A percentile compares a stretch with the other conserved stretches of the same genome.
These are phyloP conservation scores for Eilema depressum DNA, from an alignment of 2,888 invertebrate species.

Conservation along the genomic window DNA sequence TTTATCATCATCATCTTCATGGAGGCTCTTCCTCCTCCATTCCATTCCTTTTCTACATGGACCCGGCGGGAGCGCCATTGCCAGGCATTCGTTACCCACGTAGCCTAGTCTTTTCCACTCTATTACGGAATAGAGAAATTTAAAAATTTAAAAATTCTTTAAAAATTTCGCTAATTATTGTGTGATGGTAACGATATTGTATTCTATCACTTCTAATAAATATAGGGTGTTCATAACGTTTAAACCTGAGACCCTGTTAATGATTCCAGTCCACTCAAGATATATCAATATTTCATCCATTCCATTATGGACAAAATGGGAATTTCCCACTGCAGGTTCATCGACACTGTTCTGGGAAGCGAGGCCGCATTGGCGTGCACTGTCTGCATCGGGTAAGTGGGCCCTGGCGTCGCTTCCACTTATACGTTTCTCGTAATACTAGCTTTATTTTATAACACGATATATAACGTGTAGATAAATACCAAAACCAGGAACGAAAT, in stretches of 20 bases:
- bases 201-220: neutral
- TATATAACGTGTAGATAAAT: neutral
- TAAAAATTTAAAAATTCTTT: no score
- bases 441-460: neutral
- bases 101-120: no score
- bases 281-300: slow-evolving; percentile 11
- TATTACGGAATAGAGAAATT: no score
- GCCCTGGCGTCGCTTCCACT: slow-evolving; percentile 60
- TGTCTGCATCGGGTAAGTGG: slow-evolving; percentile 65
- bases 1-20: no score
- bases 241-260: neutral
- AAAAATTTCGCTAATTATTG: neutral
- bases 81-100: no score
- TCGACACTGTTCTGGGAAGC: slow-evolving; percentile 71
- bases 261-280: no score
- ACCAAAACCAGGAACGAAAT: no score
- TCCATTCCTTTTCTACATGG: no score
- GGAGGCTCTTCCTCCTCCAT: no score
- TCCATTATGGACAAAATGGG: slow-evolving; percentile 14
- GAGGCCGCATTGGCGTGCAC: slow-evolving; percentile 66
- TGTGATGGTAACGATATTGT: neutral
- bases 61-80: no score
- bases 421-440: neutral
- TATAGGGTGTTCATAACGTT: neutral
- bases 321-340: slow-evolving; percentile 52